A percentile compares a stretch with the other conserved stretches of the same genome.
Evolutionary conservation across 2,113 vertebrate species (phyloP).

Genomic region (Prionailurus bengalensis): DNA sequence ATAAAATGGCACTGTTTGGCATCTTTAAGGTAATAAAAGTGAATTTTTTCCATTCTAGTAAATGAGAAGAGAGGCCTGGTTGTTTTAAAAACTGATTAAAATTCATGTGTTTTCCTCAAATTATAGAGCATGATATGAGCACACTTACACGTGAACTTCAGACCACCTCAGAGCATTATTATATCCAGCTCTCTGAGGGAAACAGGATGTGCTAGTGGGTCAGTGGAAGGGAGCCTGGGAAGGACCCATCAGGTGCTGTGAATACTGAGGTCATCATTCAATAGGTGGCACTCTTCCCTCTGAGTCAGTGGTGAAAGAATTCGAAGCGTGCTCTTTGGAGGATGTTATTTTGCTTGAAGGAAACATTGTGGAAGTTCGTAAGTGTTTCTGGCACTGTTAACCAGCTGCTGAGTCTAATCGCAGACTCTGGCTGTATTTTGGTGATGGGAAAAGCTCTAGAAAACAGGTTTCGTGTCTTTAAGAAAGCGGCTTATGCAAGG

Average conservation of each 20-base stretch:
- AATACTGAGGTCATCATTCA: conserved; percentile 64
- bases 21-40: conserved; percentile 81
- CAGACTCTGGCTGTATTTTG: conserved; percentile 69
- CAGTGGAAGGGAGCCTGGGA: conserved; percentile 58
- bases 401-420: conserved; percentile 68
- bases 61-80: conserved; percentile 82
- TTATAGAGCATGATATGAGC: conserved; percentile 84
- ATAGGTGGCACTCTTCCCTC: conserved; percentile 84
- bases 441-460: conserved; percentile 64
- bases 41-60: conserved; percentile 82
- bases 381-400: conserved; percentile 67
- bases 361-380: conserved; percentile 53
- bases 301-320: conserved; percentile 65
- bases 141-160: conserved; percentile 75
- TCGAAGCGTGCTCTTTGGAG: conserved; percentile 58
- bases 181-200: not conserved
- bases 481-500: conserved; percentile 77
- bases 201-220: not conserved
- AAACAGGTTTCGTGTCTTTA: conserved; percentile 75
- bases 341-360: conserved; percentile 32
- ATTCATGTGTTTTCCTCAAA: conserved; percentile 85
- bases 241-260: conserved; percentile 74
- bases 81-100: conserved; percentile 88
- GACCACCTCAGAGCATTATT: conserved; percentile 71
- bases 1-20: conserved; percentile 75